Evolutionary conservation across 2,888 invertebrate genomes (phyloP), one percentile per base, ranked within the genome.

Genomic region (Polyploca ridens): DNA sequence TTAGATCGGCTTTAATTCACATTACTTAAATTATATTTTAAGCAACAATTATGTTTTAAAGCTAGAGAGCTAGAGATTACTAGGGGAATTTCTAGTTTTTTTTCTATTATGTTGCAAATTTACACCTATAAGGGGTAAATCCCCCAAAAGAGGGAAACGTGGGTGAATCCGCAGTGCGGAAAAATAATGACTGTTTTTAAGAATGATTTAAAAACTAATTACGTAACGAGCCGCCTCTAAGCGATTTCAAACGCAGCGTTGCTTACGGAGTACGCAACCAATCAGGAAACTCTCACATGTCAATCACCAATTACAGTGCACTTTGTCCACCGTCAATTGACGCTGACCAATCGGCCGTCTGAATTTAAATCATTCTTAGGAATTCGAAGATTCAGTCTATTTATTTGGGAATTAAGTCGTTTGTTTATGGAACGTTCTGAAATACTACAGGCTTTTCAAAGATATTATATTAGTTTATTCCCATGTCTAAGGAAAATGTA

Each of bases 291-390:
- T 77, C 83, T 87, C 90, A 87, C 90, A 88, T 90, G 91, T 90
- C 91, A 90, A 90, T 91, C 91, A 90, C 91, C 91, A 91, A 92
- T 91, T 91, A 91, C 87, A 89, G 83, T 83, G 82, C 83, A 90
- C 85, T 91, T 91, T 92, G 91, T 91, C 89, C 82, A 69, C 76
- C 76, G 83, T 86, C 89, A 84, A 81, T 83, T 75, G 83, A 70
- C 75, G 77, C 82, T 81, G 83, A 82, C 90, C 90, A 89, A 89
- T 90, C 84, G 86, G 68, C 76, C 77, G 84, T 82, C 83, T 85
- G 85, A 87, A 88, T 90, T 90, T 84, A 83, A 88, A 90, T 85
- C 84, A 78, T 74, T 77, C 77, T 84, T 85, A 74, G 79, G 80
- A 85, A 85, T 88, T 84, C 76, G 41, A 61, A 7, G 19, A 54